Evolutionary conservation across 2,797 vertebrate genomes (phyloP).

Genomic region (Chaetophractus vellerosus): DNA sequence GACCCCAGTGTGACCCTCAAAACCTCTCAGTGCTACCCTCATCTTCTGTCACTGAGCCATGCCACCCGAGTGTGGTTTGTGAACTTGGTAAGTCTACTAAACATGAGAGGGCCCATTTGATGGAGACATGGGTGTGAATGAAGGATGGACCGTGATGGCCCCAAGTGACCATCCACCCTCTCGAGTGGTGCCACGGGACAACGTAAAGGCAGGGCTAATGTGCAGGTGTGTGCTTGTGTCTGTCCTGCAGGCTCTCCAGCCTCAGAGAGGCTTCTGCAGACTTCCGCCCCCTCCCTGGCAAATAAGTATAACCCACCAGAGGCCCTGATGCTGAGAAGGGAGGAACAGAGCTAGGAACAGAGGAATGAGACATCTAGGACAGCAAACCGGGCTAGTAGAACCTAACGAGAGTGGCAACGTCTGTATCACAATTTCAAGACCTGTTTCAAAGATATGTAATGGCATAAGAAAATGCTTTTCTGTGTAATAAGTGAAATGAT

Average conservation of each 20-base stretch:
- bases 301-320: background rate
- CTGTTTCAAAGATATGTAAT: background rate
- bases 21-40: background rate
- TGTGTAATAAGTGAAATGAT: background rate
- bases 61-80: background rate
- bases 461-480: background rate
- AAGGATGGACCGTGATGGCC: background rate
- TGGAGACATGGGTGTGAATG: background rate
- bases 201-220: background rate
- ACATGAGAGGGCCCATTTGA: background rate
- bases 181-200: background rate
- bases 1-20: background rate
- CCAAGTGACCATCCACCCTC: background rate
- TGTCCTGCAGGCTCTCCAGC: too few species aligned
- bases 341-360: background rate
- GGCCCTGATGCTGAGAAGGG: background rate
- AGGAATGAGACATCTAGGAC: background rate
- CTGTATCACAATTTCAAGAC: background rate
- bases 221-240: background rate
- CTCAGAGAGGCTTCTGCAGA: background rate
- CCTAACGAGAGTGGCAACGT: background rate
- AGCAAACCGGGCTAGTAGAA: background rate
- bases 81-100: background rate
- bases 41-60: background rate
- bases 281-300: background rate